Percentiles rank a stretch among this genome's conserved stretches.
phyloP scores from a whole-genome alignment of 2,797 vertebrate genomes.

The Chelidonichthys spinosus region DNA sequence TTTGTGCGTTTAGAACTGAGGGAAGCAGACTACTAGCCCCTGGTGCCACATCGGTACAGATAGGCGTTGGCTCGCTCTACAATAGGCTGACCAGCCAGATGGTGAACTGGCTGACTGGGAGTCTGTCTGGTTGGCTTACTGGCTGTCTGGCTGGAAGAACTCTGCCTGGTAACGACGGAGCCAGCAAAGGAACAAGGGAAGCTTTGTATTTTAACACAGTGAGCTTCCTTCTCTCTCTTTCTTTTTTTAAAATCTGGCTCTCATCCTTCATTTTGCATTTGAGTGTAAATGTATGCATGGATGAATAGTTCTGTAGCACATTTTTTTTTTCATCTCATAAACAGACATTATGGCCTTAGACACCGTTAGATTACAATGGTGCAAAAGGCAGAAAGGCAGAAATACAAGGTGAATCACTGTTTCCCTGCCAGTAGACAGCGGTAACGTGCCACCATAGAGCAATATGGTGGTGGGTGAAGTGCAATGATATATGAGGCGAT shows the following conservation, averaged over 20 bases:
- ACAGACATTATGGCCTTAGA: neutral
- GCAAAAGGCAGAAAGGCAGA: slow-evolving; percentile 18
- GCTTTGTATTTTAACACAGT: slow-evolving; percentile 27
- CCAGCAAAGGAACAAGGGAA: slow-evolving; percentile 48
- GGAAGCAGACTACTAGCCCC: slow-evolving; percentile 41
- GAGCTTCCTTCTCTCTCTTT: neutral
- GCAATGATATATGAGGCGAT: slow-evolving; percentile 42
- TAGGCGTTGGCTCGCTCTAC: slow-evolving; percentile 50
- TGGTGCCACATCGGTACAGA: slow-evolving; percentile 58
- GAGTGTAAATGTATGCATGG: neutral
- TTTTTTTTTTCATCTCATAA: neutral
- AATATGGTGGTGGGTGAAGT: slow-evolving; percentile 48
- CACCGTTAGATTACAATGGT: slow-evolving; percentile 5
- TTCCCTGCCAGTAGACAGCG: slow-evolving; percentile 33
- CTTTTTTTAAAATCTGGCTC: slow-evolving; percentile 3
- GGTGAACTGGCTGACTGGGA: slow-evolving; percentile 55
- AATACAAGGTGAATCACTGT: slow-evolving; percentile 30
- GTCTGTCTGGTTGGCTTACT: slow-evolving; percentile 53
- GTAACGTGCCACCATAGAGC: slow-evolving; percentile 24
- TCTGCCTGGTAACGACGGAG: slow-evolving; percentile 66
- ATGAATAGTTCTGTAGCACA: neutral
- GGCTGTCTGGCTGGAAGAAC: slow-evolving; percentile 59
- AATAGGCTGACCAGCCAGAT: slow-evolving; percentile 53
- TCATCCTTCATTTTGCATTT: slow-evolving; percentile 19
- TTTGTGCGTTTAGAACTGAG: slow-evolving; percentile 26